Conservation (phyloP, 2,888 invertebrate genomes). For the Lepas anatifera region DNA sequence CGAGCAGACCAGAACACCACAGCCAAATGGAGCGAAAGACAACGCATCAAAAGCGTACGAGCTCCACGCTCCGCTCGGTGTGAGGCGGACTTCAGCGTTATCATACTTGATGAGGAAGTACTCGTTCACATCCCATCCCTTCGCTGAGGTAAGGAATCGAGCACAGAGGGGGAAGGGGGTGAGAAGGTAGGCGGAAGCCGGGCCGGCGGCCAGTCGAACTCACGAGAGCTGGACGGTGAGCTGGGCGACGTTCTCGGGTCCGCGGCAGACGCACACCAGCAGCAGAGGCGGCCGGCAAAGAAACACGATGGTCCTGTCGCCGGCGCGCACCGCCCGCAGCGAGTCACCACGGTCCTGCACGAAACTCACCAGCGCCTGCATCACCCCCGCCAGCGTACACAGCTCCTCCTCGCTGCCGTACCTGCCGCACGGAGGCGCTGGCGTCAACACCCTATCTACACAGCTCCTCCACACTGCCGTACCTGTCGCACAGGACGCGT, state of each 20-base stretch:
- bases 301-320: constrained; percentile 80
- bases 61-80: too few relatives aligned
- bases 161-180: too few relatives aligned
- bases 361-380: constrained; percentile 84
- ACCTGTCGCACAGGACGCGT: constrained; percentile 56
- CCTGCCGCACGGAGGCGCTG: constrained; percentile 37
- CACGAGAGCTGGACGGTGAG: constrained; percentile 74
- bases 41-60: too few relatives aligned
- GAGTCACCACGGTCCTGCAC: constrained; percentile 71
- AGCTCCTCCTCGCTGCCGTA: constrained; percentile 88
- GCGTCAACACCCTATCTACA: constrained; percentile 75
- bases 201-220: constrained; percentile 35
- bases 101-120: too few relatives aligned
- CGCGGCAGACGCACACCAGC: constrained; percentile 67
- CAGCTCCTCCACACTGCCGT: constrained; percentile 89
- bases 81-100: too few relatives aligned
- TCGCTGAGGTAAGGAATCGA: too few relatives aligned
- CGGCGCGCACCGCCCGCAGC: constrained; percentile 71
- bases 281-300: constrained; percentile 80
- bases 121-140: too few relatives aligned
- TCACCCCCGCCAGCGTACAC: constrained; percentile 85
- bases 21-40: too few relatives aligned
- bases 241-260: constrained; percentile 69
- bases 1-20: too few relatives aligned
- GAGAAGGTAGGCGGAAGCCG: too few relatives aligned